These are phyloP conservation scores for Orthosia gothica DNA, from an alignment of 2,888 invertebrate species.

Conservation along the genomic window DNA sequence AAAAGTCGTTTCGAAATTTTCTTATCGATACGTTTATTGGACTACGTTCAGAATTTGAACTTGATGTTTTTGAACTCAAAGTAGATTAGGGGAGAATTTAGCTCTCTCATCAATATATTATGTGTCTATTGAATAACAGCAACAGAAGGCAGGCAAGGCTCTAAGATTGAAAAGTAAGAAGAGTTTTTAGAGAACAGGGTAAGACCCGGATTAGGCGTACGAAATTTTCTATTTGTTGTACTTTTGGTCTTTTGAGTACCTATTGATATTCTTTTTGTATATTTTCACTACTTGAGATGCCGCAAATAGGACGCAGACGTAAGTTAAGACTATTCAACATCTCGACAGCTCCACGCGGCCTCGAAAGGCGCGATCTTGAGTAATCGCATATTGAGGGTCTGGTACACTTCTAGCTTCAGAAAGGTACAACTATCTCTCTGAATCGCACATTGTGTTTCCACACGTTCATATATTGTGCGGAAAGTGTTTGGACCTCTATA, in stretches of 20 bases:
- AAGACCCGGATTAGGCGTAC: constrained; percentile 12
- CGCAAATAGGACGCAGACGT: constrained; percentile 15
- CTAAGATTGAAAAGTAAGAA: constrained; percentile 35
- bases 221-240: constrained; percentile 10
- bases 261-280: constrained; percentile 29
- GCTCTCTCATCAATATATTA: constrained; percentile 32
- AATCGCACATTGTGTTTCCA: constrained; percentile 9
- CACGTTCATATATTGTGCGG: constrained; percentile 4
- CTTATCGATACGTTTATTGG: constrained; percentile 1
- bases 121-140: constrained; percentile 44
- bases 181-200: constrained; percentile 1
- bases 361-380: constrained; percentile 24
- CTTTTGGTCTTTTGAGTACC: constrained; percentile 25
- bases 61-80: constrained; percentile 11
- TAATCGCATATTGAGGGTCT: constrained; percentile 13
- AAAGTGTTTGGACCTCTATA: constrained; percentile 6
- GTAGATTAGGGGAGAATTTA: constrained; percentile 41
- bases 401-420: constrained; percentile 9
- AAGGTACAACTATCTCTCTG: constrained; percentile 4
- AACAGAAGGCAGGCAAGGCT: constrained; percentile 58
- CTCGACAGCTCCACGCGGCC: constrained; percentile 6
- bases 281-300: constrained; percentile 27
- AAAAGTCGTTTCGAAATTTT: not conserved
- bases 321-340: constrained; percentile 24
- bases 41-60: constrained; percentile 33